phyloP scores from a whole-genome alignment of 2,888 invertebrate species.

The Drosophila gaucha region DNA sequence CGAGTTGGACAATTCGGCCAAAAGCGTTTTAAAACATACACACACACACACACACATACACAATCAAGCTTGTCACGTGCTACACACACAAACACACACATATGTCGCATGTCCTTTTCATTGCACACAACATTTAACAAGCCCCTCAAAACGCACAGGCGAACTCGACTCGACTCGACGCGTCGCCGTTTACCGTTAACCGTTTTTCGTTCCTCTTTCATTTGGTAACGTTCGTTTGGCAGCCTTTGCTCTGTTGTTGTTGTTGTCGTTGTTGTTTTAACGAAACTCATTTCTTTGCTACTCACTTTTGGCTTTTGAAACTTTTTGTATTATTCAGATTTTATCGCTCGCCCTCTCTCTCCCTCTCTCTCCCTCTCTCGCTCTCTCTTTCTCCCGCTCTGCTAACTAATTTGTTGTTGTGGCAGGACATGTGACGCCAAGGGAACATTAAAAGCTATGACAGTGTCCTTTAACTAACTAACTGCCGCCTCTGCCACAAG shows the following conservation, averaged over 20 bases:
- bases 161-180: slow-evolving; percentile 9
- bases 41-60: slow-evolving; percentile 20
- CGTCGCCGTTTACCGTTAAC: slow-evolving; percentile 21
- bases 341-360: slow-evolving; percentile 1
- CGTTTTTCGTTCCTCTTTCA: slow-evolving; percentile 22
- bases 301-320: slow-evolving; percentile 61
- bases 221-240: slow-evolving; percentile 22
- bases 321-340: slow-evolving; percentile 21
- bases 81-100: slow-evolving; percentile 30
- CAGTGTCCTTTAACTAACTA: slow-evolving; percentile 61
- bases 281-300: slow-evolving; percentile 61
- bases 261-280: slow-evolving; percentile 26
- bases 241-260: slow-evolving; percentile 9
- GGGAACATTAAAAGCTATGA: slow-evolving; percentile 38
- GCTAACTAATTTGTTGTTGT: slow-evolving; percentile 68
- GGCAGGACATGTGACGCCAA: slow-evolving; percentile 67
- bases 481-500: slow-evolving; percentile 32
- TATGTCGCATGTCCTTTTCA: slow-evolving; percentile 70
- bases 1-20: slow-evolving; percentile 68
- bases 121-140: slow-evolving; percentile 63
- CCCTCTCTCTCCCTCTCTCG: background rate
- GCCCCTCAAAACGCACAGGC: slow-evolving; percentile 57
- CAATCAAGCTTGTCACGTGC: slow-evolving; percentile 33
- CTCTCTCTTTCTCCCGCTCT: slow-evolving; percentile 1
- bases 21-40: slow-evolving; percentile 48